These are phyloP conservation scores for Harpagoxenus sublaevis DNA, from an alignment of 2,888 invertebrate species.

Conservation along the genomic window DNA sequence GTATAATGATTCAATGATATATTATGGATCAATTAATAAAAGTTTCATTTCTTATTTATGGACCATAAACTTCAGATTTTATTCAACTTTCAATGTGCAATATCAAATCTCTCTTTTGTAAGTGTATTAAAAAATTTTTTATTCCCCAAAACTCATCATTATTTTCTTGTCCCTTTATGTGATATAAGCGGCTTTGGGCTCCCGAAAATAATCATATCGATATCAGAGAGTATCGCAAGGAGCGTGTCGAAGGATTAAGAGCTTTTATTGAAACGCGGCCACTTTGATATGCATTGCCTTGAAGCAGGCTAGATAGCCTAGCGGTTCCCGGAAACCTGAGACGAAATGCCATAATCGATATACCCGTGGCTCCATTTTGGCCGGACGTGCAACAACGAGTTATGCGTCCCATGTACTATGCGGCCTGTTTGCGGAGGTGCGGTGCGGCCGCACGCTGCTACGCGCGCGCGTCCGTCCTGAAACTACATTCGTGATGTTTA, in stretches of 20 bases:
- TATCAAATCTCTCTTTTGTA: not conserved
- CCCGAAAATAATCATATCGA: slow-evolving; percentile 8
- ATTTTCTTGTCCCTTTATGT: not conserved
- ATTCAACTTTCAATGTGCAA: not conserved
- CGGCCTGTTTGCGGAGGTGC: slow-evolving; percentile 52
- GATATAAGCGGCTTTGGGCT: slow-evolving; percentile 23
- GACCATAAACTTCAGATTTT: not conserved
- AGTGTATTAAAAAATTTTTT: not conserved
- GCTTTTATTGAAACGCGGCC: slow-evolving; percentile 40
- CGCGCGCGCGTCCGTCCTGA: not conserved
- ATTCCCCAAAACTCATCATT: not conserved
- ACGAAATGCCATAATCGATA: slow-evolving; percentile 55
- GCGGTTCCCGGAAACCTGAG: slow-evolving; percentile 44
- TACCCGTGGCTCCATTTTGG: slow-evolving; percentile 47
- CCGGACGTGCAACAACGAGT: slow-evolving; percentile 51
- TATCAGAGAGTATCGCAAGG: not conserved
- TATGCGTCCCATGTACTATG: slow-evolving; percentile 34
- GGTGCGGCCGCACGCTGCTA: slow-evolving; percentile 18
- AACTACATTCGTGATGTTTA: slow-evolving; percentile 33
- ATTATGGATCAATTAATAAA: not conserved
- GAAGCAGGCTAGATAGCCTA: slow-evolving; percentile 4
- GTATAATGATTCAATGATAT: not conserved
- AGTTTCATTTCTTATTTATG: not conserved
- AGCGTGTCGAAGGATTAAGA: slow-evolving; percentile 28
- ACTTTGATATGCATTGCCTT: slow-evolving; percentile 49